phyloP scores from a whole-genome alignment of 1,140 invertebrate species.

The Lineus longissimus region DNA sequence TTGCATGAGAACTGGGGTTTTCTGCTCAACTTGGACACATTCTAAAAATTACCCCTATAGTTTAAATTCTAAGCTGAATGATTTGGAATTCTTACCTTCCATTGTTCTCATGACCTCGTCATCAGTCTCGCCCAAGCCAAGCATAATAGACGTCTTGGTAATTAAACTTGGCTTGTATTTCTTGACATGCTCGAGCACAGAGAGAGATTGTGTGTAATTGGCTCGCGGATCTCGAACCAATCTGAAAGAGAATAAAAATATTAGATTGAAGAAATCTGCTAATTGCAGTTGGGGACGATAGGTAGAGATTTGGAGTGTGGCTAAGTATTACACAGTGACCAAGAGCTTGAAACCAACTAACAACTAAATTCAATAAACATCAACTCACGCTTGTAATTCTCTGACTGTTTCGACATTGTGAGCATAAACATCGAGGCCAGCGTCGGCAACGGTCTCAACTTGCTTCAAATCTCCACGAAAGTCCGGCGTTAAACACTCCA shows the following conservation, averaged over 20 bases:
- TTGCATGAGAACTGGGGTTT: too few species aligned
- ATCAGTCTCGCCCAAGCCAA: slow-evolving; percentile 94
- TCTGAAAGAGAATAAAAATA: slow-evolving; percentile 60
- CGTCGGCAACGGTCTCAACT: slow-evolving; percentile 73
- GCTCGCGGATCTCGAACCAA: slow-evolving; percentile 87
- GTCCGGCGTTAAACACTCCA: slow-evolving; percentile 96
- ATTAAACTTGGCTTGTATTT: slow-evolving; percentile 72
- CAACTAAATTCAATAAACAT: background rate
- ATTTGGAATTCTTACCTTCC: too few species aligned
- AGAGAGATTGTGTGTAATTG: slow-evolving; percentile 76
- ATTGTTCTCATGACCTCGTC: slow-evolving; percentile 83
- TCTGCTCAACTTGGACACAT: too few species aligned
- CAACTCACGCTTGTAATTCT: slow-evolving; percentile 58
- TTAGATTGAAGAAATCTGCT: background rate
- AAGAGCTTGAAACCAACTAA: too few species aligned
- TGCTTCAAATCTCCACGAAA: slow-evolving; percentile 79
- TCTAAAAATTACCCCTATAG: too few species aligned
- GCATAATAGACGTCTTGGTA: slow-evolving; percentile 98
- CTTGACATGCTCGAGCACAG: slow-evolving; percentile 76
- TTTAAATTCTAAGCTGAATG: too few species aligned
- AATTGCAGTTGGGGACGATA: background rate
- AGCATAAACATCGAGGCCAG: slow-evolving; percentile 89
- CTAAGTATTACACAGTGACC: background rate
- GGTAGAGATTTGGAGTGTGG: too few species aligned
- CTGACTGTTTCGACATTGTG: slow-evolving; percentile 95